Conservation (phyloP, 2,888 invertebrate genomes). For the Tinea pellionella region DNA sequence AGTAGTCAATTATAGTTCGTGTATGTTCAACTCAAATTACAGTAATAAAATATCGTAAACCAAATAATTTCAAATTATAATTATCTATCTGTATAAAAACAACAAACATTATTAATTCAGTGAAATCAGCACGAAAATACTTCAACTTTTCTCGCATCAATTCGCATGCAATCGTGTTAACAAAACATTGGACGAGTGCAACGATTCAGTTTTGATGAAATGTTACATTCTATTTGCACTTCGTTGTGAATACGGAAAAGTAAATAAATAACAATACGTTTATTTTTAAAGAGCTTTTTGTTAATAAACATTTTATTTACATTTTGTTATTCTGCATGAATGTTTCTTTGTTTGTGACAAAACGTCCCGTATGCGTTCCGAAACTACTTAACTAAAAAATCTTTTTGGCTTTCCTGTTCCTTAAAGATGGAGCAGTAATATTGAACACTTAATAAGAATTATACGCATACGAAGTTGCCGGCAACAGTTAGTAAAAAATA, state of each 20-base stretch:
- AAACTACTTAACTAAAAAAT: no score
- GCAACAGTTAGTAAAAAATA: no score
- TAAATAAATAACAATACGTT: no score
- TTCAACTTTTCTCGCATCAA: neutral
- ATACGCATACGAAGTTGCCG: no score
- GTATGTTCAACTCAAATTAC: neutral
- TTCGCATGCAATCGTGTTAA: neutral
- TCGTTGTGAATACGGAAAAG: neutral
- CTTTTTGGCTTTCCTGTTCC: no score
- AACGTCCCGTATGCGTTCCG: no score
- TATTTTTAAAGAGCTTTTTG: no score
- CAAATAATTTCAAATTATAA: neutral
- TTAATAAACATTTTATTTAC: no score
- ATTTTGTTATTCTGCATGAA: no score
- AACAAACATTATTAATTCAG: neutral
- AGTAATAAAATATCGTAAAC: neutral
- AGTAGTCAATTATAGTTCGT: neutral
- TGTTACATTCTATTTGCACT: neutral
- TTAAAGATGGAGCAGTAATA: no score
- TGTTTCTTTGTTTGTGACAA: no score
- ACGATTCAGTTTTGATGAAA: neutral
- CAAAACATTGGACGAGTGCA: neutral
- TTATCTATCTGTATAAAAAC: neutral
- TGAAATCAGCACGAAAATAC: slow-evolving; percentile 6
- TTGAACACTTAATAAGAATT: no score